Conservation (phyloP, 2,888 invertebrate species). For the Macrosiphum euphorbiae region DNA sequence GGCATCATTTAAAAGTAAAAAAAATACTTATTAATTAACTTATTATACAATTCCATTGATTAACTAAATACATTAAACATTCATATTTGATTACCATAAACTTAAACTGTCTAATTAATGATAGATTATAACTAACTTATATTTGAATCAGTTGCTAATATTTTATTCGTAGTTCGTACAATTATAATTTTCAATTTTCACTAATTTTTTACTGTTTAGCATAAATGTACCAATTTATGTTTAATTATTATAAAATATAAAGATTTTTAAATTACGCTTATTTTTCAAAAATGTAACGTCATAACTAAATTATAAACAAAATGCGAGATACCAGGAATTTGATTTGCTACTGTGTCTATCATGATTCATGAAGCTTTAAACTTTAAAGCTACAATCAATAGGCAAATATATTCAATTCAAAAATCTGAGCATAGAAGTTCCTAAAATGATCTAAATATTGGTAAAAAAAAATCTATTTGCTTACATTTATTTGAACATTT, state of each 20-base stretch:
- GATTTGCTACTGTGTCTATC: too few species aligned
- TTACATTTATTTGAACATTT: too few species aligned
- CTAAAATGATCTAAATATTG: too few species aligned
- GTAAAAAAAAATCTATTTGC: too few species aligned
- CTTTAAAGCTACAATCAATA: too few species aligned
- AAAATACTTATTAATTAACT: background rate
- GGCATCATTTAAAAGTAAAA: background rate
- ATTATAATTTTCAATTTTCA: background rate
- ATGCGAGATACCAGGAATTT: background rate
- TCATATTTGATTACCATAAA: background rate
- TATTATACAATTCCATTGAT: background rate
- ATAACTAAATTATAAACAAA: background rate
- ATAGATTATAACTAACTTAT: background rate
- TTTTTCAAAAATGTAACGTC: background rate
- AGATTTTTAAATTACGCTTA: background rate
- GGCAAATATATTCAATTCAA: too few species aligned
- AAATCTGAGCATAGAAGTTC: too few species aligned
- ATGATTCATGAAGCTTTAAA: too few species aligned
- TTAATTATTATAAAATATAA: background rate
- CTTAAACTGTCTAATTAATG: background rate
- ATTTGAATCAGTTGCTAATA: background rate
- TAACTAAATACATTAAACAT: background rate
- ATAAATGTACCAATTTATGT: background rate
- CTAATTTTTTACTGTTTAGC: background rate
- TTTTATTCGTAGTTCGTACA: background rate